A percentile compares a stretch with the other conserved stretches of the same genome.
Conservation (phyloP, 2,113 vertebrate genomes). For the Bos indicus region DNA sequence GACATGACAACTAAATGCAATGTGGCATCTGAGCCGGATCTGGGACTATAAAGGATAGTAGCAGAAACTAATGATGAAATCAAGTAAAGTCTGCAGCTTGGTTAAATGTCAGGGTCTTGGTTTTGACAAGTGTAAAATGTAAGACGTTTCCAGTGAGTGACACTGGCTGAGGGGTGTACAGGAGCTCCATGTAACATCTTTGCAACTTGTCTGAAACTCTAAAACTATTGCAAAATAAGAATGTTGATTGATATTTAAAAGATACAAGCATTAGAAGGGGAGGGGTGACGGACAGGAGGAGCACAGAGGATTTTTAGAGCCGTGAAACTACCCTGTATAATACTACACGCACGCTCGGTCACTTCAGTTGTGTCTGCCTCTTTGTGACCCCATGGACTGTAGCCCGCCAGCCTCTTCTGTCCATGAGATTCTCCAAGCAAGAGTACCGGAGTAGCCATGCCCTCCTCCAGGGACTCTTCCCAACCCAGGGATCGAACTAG, state of each 20-base stretch:
- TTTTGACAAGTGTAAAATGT: neutral
- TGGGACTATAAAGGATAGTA: neutral
- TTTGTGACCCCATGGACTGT: neutral
- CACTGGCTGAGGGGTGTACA: neutral
- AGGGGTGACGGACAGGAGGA: neutral
- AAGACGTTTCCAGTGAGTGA: neutral
- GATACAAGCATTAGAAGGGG: neutral
- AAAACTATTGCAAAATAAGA: neutral
- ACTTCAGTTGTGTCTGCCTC: fast-evolving
- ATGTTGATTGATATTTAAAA: neutral
- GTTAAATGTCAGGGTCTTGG: neutral
- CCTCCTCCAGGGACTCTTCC: neutral
- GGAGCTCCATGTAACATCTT: neutral
- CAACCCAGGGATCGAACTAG: neutral
- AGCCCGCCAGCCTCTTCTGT: neutral
- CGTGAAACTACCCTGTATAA: neutral
- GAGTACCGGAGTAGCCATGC: neutral
- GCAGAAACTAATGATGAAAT: neutral
- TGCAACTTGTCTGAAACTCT: neutral
- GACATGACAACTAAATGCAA: too few relatives aligned
- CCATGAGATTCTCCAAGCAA: neutral
- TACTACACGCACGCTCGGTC: neutral
- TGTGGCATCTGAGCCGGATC: neutral
- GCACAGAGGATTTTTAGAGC: neutral
- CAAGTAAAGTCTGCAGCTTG: neutral